Conservation (phyloP, 2,888 invertebrate genomes). For the Calephelis perditalis region DNA sequence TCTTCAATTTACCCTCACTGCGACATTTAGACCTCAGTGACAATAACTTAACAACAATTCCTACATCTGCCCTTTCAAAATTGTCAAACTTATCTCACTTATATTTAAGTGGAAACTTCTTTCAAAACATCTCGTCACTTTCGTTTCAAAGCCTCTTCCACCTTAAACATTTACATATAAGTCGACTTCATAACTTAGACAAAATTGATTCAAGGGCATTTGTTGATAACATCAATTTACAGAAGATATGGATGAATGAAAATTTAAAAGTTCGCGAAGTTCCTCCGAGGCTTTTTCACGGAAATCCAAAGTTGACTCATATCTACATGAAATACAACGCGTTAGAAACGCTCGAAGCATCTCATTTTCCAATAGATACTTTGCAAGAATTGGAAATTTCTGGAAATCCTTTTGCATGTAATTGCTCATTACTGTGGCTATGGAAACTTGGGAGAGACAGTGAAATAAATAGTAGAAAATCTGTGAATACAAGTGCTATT, state of each 20-base stretch:
- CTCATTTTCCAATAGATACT: slow-evolving; percentile 89
- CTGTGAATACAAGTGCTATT: slow-evolving; percentile 55
- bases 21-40: slow-evolving; percentile 87
- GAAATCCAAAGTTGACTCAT: slow-evolving; percentile 86
- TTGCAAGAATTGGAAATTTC: slow-evolving; percentile 85
- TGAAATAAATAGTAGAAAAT: slow-evolving; percentile 55
- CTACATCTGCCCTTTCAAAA: slow-evolving; percentile 86
- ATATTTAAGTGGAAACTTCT: slow-evolving; percentile 88
- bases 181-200: slow-evolving; percentile 81
- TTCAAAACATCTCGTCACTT: slow-evolving; percentile 83
- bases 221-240: slow-evolving; percentile 90
- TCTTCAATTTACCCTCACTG: slow-evolving; percentile 85
- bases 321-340: slow-evolving; percentile 88
- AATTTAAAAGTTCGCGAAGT: slow-evolving; percentile 85
- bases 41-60: slow-evolving; percentile 88
- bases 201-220: slow-evolving; percentile 88
- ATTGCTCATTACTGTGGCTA: slow-evolving; percentile 92
- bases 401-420: slow-evolving; percentile 91
- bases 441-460: slow-evolving; percentile 82
- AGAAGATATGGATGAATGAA: slow-evolving; percentile 86
- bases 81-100: slow-evolving; percentile 86
- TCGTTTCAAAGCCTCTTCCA: slow-evolving; percentile 92
- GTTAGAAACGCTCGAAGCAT: slow-evolving; percentile 85
- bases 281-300: slow-evolving; percentile 90
- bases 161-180: slow-evolving; percentile 85